phyloP scores from a whole-genome alignment of 2,797 vertebrate species.

The Siniperca obscura region DNA sequence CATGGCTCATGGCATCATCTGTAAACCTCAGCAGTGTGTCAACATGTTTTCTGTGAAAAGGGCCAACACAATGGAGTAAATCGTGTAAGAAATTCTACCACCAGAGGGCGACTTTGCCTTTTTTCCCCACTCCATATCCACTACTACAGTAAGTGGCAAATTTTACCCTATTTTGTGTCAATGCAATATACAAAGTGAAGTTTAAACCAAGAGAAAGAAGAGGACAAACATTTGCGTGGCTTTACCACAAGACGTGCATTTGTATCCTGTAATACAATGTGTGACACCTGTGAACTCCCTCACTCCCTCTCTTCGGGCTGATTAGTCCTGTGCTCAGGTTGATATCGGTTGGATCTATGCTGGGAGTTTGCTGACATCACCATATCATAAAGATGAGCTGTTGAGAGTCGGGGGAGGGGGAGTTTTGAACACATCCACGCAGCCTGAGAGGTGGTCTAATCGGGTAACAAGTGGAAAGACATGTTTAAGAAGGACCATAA shows the following conservation, averaged over 20 bases:
- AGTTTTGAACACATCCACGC: not conserved
- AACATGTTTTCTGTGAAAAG: not conserved
- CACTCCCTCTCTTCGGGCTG: not conserved
- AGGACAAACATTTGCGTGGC: not conserved
- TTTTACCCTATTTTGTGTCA: not conserved
- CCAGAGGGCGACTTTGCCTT: constrained; percentile 45
- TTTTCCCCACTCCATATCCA: not conserved
- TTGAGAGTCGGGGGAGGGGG: no score
- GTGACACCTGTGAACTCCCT: not conserved
- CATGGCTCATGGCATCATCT: not conserved
- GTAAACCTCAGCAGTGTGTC: not conserved
- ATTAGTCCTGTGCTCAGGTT: not conserved
- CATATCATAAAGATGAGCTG: not conserved
- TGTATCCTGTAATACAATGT: not conserved
- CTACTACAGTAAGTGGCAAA: not conserved
- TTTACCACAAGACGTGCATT: not conserved
- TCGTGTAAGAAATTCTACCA: constrained; percentile 24
- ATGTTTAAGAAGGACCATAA: not conserved
- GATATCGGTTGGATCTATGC: not conserved
- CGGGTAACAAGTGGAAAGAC: not conserved
- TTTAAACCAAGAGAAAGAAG: not conserved
- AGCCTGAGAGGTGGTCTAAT: not conserved
- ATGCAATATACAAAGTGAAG: not conserved
- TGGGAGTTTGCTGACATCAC: not conserved
- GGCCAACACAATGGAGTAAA: not conserved